Conservation (phyloP, 2,797 vertebrate genomes). For the Xiphophorus birchmanni region DNA sequence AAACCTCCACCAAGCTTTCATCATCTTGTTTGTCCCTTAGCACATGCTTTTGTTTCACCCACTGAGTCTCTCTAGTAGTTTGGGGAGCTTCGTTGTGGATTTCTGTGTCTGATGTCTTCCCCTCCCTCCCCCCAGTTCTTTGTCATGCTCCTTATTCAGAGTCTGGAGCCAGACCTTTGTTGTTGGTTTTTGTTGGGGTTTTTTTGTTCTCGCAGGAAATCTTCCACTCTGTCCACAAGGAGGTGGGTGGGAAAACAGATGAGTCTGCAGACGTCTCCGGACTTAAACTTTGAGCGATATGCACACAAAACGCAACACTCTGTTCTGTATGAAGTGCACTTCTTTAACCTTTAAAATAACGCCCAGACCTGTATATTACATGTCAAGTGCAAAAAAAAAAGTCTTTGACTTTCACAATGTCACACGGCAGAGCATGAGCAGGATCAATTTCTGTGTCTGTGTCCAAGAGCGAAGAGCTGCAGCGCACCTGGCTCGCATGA, state of each 20-base stretch:
- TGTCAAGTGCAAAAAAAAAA: slow-evolving; percentile 5
- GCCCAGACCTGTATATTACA: not conserved
- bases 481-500: slow-evolving; percentile 72
- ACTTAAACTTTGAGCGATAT: not conserved
- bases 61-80: slow-evolving; percentile 45
- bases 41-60: slow-evolving; percentile 68
- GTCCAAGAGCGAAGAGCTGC: slow-evolving; percentile 48
- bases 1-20: slow-evolving; percentile 48
- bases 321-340: not conserved
- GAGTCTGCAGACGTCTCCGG: not conserved
- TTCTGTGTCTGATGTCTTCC: slow-evolving; percentile 13
- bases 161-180: slow-evolving; percentile 41
- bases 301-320: not conserved
- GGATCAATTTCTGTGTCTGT: slow-evolving; percentile 36
- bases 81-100: slow-evolving; percentile 50
- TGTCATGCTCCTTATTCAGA: slow-evolving; percentile 51
- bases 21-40: slow-evolving; percentile 62
- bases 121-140: not conserved
- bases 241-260: slow-evolving; percentile 5
- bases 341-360: slow-evolving; percentile 5
- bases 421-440: slow-evolving; percentile 7
- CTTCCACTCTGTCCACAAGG: not conserved
- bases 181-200: too few species aligned
- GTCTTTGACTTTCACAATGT: slow-evolving; percentile 16
- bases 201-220: slow-evolving; percentile 31